Evolutionary conservation across 1,140 invertebrate genomes (phyloP), one percentile per base, ranked within the genome.

Genomic region (Grapholita molesta): DNA sequence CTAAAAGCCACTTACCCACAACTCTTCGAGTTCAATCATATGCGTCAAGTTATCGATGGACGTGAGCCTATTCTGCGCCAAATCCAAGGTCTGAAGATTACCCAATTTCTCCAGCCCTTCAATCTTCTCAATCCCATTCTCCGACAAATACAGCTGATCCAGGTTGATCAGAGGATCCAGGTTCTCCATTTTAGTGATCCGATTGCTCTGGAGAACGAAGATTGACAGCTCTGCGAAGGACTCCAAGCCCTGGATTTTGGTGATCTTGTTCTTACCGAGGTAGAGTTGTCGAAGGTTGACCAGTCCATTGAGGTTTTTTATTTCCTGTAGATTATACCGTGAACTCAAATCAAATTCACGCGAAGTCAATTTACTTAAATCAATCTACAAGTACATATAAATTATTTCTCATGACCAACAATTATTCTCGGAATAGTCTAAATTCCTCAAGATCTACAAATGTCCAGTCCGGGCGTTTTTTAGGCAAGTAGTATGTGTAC

Each of bases 181-280:
- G 84, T 98, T 98, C 90, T 99, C 97, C 70, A 99, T 96, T 81
- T 96, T 96, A 0, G 94, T 94, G 64, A 99, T 93, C 12, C 98
- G 94, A 92, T 99, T 99, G 74, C 95, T 96, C 92, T 99, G 98
- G 23, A 99, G 81, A 85, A 98, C 99, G 3, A 99, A 88, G 69
- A 98, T 94, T 72, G 95, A 94, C 25, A 99, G 92, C 69, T 96
- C 95, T 4, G 92, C 91, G 18, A 99, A 89, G n/a, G 92, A 92
- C 52, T 96, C 95, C 11, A 99, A 85, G 84, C 98, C 98, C 84
- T 98, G 93, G 52, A 99, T 96, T 92, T 96, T 96, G 0, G 93
- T 93, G 67, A 99, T 98, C 94, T 99, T 99, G 88, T 99, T 99
- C 88, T 99, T 99, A 0, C 99, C 98, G 57, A 99, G 89, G 89